phyloP scores from a whole-genome alignment of 2,797 vertebrate species.

The Sebastes diploproa region DNA sequence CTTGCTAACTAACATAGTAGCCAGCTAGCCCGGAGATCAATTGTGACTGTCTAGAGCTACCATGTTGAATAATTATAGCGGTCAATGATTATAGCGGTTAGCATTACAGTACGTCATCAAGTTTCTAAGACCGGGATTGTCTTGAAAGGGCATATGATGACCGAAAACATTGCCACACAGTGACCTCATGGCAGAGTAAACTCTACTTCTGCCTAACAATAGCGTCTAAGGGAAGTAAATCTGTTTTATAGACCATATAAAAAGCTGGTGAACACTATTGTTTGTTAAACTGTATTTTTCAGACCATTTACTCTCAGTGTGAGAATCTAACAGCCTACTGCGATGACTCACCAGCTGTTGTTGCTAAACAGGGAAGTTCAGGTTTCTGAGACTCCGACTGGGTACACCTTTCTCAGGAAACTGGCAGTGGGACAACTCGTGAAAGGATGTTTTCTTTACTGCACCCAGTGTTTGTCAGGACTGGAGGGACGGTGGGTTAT shows the following conservation, averaged over 20 bases:
- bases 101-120: neutral
- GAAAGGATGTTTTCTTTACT: constrained; percentile 81
- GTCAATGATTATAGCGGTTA: neutral
- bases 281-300: constrained; percentile 12
- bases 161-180: constrained; percentile 42
- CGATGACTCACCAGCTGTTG: constrained; percentile 53
- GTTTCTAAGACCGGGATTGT: neutral
- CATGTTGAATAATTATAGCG: neutral
- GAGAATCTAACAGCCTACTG: constrained; percentile 24
- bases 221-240: neutral
- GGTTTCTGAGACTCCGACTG: constrained; percentile 51
- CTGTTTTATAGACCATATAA: neutral
- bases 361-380: constrained; percentile 71
- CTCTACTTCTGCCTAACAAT: neutral
- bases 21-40: neutral
- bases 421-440: constrained; percentile 64
- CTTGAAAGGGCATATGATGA: constrained; percentile 4
- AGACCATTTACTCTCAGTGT: constrained; percentile 10
- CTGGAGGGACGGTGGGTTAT: constrained; percentile 58
- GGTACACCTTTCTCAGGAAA: constrained; percentile 72
- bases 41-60: neutral
- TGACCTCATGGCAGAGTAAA: constrained; percentile 7
- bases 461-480: constrained; percentile 72
- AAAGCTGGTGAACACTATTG: constrained; percentile 6
- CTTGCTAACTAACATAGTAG: neutral